Conservation (phyloP, 2,888 invertebrate species). For the Eristalis pertinax region DNA sequence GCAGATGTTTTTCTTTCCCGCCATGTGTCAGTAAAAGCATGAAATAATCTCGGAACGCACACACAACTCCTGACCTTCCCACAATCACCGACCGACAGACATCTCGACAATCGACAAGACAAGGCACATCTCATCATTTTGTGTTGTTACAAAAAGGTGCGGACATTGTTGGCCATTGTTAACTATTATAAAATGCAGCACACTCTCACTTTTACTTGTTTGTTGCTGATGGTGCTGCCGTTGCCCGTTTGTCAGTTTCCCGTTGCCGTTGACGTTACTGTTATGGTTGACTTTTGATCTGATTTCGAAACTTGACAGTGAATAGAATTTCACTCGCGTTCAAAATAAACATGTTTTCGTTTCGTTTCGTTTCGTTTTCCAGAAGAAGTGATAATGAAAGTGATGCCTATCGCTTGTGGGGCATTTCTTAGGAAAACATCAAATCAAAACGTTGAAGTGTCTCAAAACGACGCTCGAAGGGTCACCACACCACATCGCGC, state of each 20-base stretch:
- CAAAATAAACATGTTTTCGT: conserved; percentile 42
- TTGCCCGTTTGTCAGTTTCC: too few species aligned
- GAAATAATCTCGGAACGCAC: neutral
- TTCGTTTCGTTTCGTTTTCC: conserved; percentile 1
- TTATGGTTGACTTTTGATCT: conserved; percentile 52
- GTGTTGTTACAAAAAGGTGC: conserved; percentile 28
- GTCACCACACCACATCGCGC: neutral
- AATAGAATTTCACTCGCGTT: conserved; percentile 36
- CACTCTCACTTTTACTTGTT: conserved; percentile 48
- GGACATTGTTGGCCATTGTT: conserved; percentile 50
- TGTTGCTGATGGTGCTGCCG: neutral
- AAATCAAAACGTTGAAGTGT: conserved; percentile 10
- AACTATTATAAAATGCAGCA: conserved; percentile 31
- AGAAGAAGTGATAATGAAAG: conserved; percentile 44
- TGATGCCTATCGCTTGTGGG: conserved; percentile 12
- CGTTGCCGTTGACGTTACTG: neutral
- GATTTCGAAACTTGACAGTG: conserved; percentile 46
- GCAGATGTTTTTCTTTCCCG: neutral
- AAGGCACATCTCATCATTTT: conserved; percentile 23
- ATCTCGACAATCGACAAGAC: conserved; percentile 5
- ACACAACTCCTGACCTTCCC: neutral
- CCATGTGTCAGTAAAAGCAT: neutral
- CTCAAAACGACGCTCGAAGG: conserved; percentile 1
- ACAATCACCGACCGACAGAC: neutral
- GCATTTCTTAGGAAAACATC: conserved; percentile 22